phyloP scores from a whole-genome alignment of 2,797 vertebrate genomes.

The Clarias platycephalus region DNA sequence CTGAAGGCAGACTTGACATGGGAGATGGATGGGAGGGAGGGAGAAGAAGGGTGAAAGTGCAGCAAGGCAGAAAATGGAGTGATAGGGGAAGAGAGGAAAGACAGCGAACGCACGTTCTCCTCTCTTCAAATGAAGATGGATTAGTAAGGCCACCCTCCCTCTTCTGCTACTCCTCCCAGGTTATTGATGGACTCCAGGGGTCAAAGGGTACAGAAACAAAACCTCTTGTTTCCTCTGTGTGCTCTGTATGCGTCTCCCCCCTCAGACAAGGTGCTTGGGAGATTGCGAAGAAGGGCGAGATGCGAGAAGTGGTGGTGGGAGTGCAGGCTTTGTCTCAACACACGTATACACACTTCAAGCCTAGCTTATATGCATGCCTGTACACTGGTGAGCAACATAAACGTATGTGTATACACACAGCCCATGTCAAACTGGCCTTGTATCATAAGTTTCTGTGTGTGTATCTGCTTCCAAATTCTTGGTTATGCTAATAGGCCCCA shows the following conservation, averaged over 20 bases:
- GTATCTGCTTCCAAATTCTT: constrained; percentile 54
- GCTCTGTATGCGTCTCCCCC: constrained; percentile 44
- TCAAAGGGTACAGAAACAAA: constrained; percentile 70
- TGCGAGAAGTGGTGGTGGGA: constrained; percentile 37
- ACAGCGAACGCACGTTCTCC: constrained; percentile 60
- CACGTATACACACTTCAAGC: constrained; percentile 28
- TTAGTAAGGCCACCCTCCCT: constrained; percentile 56
- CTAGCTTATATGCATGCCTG: neutral
- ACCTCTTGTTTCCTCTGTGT: constrained; percentile 59
- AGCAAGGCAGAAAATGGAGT: constrained; percentile 47
- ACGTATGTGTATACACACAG: too few species aligned
- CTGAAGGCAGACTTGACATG: constrained; percentile 24
- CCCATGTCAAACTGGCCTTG: too few species aligned
- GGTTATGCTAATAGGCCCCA: constrained; percentile 73
- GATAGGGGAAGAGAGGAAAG: constrained; percentile 46
- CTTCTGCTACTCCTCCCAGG: constrained; percentile 56
- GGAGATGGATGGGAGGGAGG: constrained; percentile 35
- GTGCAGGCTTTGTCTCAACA: constrained; percentile 6
- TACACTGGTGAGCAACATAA: too few species aligned
- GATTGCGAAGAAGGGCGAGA: constrained; percentile 19
- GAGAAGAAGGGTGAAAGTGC: constrained; percentile 48
- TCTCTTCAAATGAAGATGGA: constrained; percentile 75
- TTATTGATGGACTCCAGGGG: constrained; percentile 73
- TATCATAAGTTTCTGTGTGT: neutral
- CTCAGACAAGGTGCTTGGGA: constrained; percentile 62